These are phyloP conservation scores for Ormyrus nitidulus DNA, from an alignment of 2,888 invertebrate species.

Conservation along the genomic window DNA sequence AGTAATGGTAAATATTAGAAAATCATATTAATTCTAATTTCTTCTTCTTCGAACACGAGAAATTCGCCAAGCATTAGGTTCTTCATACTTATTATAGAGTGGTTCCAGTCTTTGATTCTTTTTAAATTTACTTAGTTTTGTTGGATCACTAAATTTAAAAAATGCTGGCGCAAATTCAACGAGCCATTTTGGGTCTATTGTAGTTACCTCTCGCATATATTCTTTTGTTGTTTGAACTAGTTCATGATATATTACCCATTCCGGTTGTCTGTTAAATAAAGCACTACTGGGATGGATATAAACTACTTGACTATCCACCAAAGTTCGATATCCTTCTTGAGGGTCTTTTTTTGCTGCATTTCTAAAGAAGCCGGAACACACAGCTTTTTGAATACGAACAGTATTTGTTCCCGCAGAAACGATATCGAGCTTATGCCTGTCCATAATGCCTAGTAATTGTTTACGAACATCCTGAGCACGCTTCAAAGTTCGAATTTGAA, in stretches of 20 bases:
- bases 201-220: slow-evolving; percentile 98
- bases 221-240: slow-evolving; percentile 99
- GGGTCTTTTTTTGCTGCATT: slow-evolving; percentile 99
- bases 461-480: slow-evolving; percentile 98
- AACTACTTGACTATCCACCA: slow-evolving; percentile 98
- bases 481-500: slow-evolving; percentile 97
- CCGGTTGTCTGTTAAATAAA: slow-evolving; percentile 97
- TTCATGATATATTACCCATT: slow-evolving; percentile 97
- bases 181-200: slow-evolving; percentile 98
- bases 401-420: slow-evolving; percentile 97
- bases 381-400: slow-evolving; percentile 96
- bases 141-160: slow-evolving; percentile 99
- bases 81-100: slow-evolving; percentile 98
- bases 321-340: slow-evolving; percentile 97
- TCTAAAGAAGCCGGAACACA: slow-evolving; percentile 98
- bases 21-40: slow-evolving; percentile 79
- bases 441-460: slow-evolving; percentile 98
- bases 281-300: slow-evolving; percentile 99
- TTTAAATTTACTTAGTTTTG: slow-evolving; percentile 98
- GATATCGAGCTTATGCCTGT: slow-evolving; percentile 96
- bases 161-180: slow-evolving; percentile 99
- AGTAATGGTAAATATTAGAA: too few relatives aligned
- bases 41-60: slow-evolving; percentile 91
- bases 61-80: slow-evolving; percentile 99
- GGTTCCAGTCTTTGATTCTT: slow-evolving; percentile 99